A percentile compares a stretch with the other conserved stretches of the same genome.
phyloP scores from a whole-genome alignment of 2,113 vertebrate genomes.

The Zosterops borbonicus region DNA sequence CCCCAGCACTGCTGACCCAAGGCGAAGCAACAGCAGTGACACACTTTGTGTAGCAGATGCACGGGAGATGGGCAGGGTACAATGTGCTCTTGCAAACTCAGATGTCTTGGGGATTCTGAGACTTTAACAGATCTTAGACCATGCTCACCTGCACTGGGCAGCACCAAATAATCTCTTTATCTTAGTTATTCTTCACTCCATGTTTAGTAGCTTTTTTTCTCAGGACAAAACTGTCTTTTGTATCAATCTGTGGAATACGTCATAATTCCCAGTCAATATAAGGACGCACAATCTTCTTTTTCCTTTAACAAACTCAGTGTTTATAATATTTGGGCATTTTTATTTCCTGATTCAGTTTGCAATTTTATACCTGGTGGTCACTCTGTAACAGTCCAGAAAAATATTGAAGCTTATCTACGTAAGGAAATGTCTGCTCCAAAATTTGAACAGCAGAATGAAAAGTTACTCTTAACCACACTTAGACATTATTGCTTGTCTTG shows the following conservation, averaged over 20 bases:
- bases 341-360: conserved; percentile 42
- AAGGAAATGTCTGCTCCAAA: conserved; percentile 60
- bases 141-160: background rate
- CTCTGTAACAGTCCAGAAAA: conserved; percentile 21
- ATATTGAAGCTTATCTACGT: conserved; percentile 33
- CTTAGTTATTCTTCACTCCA: background rate
- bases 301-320: conserved; percentile 17
- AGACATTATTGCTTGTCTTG: conserved; percentile 50
- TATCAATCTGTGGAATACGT: background rate
- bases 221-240: background rate
- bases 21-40: background rate
- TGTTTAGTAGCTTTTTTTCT: background rate
- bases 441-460: conserved; percentile 48
- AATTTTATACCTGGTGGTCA: conserved; percentile 30
- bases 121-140: background rate
- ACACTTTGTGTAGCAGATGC: background rate
- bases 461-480: conserved; percentile 53
- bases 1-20: background rate
- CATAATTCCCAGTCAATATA: conserved; percentile 9
- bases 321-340: conserved; percentile 52
- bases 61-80: background rate
- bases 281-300: background rate
- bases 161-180: background rate
- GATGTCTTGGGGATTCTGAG: background rate
- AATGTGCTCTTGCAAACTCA: background rate